A percentile compares a stretch with the other conserved stretches of the same genome.
Evolutionary conservation across 1,140 invertebrate genomes (phyloP).

Genomic region (Aplysia californica): DNA sequence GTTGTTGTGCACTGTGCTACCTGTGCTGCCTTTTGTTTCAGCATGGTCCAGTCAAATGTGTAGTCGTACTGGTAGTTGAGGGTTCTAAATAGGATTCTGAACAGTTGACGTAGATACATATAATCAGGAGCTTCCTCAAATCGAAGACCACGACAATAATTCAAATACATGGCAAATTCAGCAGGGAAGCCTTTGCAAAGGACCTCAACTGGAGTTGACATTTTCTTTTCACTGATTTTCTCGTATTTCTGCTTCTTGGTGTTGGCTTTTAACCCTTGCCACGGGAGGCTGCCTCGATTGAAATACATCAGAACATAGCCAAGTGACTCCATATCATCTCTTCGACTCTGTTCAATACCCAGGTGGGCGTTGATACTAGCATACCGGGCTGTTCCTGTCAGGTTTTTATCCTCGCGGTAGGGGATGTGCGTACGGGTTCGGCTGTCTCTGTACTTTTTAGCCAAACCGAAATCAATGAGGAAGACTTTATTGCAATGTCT

Average conservation of each 20-base stretch:
- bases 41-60: conserved; percentile 99
- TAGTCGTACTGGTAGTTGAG: conserved; percentile 99
- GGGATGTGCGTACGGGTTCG: conserved; percentile 88
- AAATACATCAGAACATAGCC: conserved; percentile 98
- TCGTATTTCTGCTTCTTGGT: conserved; percentile 98
- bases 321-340: conserved; percentile 97
- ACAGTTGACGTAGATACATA: conserved; percentile 97
- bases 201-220: conserved; percentile 95
- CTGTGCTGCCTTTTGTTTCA: conserved; percentile 85
- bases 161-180: conserved; percentile 98
- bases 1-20: conserved; percentile 48
- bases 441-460: conserved; percentile 94
- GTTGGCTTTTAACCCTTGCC: conserved; percentile 82
- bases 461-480: conserved; percentile 96
- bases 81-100: conserved; percentile 98
- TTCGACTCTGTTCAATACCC: conserved; percentile 78
- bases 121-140: conserved; percentile 98
- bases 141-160: conserved; percentile 93
- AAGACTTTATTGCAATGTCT: conserved; percentile 95
- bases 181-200: conserved; percentile 95
- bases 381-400: conserved; percentile 96
- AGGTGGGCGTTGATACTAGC: conserved; percentile 93
- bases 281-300: conserved; percentile 88
- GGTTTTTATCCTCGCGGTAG: conserved; percentile 96
- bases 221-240: conserved; percentile 97